phyloP scores from a whole-genome alignment of 2,113 vertebrate genomes.

The Corvus hawaiiensis region DNA sequence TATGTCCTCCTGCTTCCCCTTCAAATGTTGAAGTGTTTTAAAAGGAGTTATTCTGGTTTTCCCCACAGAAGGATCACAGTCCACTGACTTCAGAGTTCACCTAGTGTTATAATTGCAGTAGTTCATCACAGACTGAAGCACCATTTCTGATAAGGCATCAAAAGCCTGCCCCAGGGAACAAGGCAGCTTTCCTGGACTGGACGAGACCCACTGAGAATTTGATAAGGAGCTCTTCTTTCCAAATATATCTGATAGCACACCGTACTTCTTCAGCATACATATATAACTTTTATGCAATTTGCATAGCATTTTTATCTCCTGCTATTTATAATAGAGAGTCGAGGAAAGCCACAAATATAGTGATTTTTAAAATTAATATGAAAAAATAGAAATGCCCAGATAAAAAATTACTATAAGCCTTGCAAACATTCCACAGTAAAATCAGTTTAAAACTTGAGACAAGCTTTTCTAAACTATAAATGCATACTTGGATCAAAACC shows the following conservation, averaged over 20 bases:
- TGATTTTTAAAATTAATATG: background rate
- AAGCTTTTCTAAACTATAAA: slow-evolving; percentile 4
- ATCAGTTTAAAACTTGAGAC: background rate
- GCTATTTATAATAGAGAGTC: background rate
- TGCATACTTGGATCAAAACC: background rate
- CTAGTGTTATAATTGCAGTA: background rate
- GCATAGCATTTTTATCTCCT: background rate
- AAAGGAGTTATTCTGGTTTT: background rate
- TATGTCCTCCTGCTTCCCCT: background rate
- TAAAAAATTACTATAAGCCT: background rate
- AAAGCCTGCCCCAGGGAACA: background rate
- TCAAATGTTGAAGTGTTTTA: background rate
- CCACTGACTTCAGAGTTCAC: background rate
- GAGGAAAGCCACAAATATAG: background rate
- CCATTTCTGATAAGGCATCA: background rate
- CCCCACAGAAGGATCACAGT: background rate
- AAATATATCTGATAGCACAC: background rate
- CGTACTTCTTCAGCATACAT: background rate
- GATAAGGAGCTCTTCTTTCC: background rate
- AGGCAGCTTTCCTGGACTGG: background rate
- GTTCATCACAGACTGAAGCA: background rate
- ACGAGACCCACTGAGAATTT: background rate
- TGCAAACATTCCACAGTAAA: background rate
- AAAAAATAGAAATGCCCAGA: background rate
- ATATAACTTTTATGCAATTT: background rate